Base-by-base conservation (phyloP, 2,888 invertebrate genomes). In the Nymphalis urticae region DNA sequence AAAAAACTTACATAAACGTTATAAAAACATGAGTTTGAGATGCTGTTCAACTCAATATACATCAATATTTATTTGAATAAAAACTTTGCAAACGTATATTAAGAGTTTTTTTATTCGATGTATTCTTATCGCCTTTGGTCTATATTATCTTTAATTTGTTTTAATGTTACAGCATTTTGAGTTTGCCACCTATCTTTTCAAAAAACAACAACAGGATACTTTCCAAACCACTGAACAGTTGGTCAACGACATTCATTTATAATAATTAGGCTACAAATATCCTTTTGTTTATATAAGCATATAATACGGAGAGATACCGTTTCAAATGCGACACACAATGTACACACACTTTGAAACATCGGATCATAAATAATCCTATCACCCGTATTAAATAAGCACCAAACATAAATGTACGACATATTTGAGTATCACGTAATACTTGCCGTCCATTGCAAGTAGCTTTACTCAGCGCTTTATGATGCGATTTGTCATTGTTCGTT, bases 291-390 rank as follows among this genome's bases (percentile, higher is more conserved):
- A 21, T 56, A 62, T 27, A 62, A 62, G 48, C 16, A 56, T 24
- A 42, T 56, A 62, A 48, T 48, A 67, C 42, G 2, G 62, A 62
- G 27, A 48, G 60, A 66, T 48, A 62, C 50, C 24, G 24, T 50
- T 62, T 56, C 56, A 48, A 56, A 56, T 67, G 56, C 65, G 65
- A 67, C 42, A 68, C 63, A 66, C 69, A 70, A 73, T 64, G 73
- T n/a, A n/a, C n/a, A n/a, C n/a, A n/a, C n/a, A n/a, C 65, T 70
- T 73, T 72, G 66, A 70, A 73, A 74, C 54, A 62, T 62, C 61
- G 71, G 68, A 75, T 75, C 75, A 74, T 73, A 75, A 75, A 75
- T 75, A 76, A 76, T 76, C 74, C 75, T 68, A 76, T 75, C 74
- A 73, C 72, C 72, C 71, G 74, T 74, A 76, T 76, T 75, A 76